A percentile compares a stretch with the other conserved stretches of the same genome.
phyloP scores from a whole-genome alignment of 2,797 vertebrate genomes.

The Gymnocypris eckloni region DNA sequence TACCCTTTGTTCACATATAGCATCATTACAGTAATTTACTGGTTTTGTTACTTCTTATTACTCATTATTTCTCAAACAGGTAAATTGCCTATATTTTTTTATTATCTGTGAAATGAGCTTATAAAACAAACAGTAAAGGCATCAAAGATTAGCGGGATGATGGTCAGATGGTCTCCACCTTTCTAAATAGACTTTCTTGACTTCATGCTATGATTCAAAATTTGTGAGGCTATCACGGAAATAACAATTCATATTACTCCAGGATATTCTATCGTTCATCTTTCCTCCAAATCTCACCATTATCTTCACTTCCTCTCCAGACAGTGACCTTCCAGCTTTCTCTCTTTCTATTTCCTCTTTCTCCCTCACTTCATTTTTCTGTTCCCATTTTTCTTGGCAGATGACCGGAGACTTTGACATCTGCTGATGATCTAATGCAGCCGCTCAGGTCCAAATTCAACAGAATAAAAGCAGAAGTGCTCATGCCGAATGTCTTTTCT shows the following conservation, averaged over 20 bases:
- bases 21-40: neutral
- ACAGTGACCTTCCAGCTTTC: slow-evolving; percentile 24
- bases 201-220: neutral
- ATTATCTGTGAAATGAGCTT: neutral
- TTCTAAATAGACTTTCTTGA: neutral
- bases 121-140: neutral
- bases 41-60: neutral
- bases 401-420: slow-evolving; percentile 63
- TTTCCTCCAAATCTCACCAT: neutral
- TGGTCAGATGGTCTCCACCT: neutral
- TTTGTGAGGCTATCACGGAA: neutral
- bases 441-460: slow-evolving; percentile 57
- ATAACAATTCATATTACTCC: neutral
- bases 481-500: slow-evolving; percentile 53
- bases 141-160: neutral
- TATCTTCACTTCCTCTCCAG: slow-evolving; percentile 37
- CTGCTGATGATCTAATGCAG: slow-evolving; percentile 63
- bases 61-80: neutral
- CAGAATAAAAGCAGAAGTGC: slow-evolving; percentile 60
- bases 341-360: slow-evolving; percentile 25
- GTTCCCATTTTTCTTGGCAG: slow-evolving; percentile 59
- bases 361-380: slow-evolving; percentile 30
- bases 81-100: too few relatives aligned
- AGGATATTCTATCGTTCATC: neutral
- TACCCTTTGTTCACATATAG: neutral